Evolutionary conservation across 1,140 invertebrate species (phyloP), one percentile per base, ranked within the genome.

Genomic region (Apis florea): DNA sequence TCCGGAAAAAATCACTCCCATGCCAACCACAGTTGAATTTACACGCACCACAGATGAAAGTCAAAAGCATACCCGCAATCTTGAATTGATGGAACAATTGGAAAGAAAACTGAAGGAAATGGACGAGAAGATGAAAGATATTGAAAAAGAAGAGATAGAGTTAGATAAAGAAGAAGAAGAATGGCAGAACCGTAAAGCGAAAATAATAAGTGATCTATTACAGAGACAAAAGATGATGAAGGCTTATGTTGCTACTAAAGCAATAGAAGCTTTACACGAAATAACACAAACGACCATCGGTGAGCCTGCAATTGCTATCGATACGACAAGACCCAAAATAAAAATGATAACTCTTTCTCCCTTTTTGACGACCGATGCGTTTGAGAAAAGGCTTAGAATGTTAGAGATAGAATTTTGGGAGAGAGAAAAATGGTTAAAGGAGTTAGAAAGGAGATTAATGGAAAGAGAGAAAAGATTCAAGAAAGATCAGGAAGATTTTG

Each of bases 401-500:
- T 5, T 77, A 17, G 17, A 82, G 17, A 12, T 47, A 2, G 17
- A 59, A 0, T 40, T 76, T 6, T 0, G 2, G 0, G n/a, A 54
- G 0, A 69, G 47, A 6, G 56, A 76, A 26, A 54, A 63, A 4
- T 15, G 40, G 0, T 0, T 82, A 26, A 54, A 26, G 49, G 17
- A 17, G 0, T 12, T 15, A 1, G 61, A 74, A 2, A n/a, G 19
- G 0, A 19, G 1, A 1, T 24, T 81, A 4, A 0, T 6, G 1
- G 53, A 67, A 24, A 67, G 40, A 4, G 40, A 66, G 1, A 51
- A 24, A 13, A 75, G 10, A 9, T 5, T 81, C 0, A 19, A 67
- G 1, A 75, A 8, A 1, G 79, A 81, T 6, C 75, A 67, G 3
- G 53, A 67, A 12, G 71, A 68, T 4, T 77, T 82, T 2, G 80